A percentile compares a stretch with the other conserved stretches of the same genome.
These are phyloP conservation scores for Turnix velox DNA, from an alignment of 2,113 vertebrate species.

Conservation along the genomic window DNA sequence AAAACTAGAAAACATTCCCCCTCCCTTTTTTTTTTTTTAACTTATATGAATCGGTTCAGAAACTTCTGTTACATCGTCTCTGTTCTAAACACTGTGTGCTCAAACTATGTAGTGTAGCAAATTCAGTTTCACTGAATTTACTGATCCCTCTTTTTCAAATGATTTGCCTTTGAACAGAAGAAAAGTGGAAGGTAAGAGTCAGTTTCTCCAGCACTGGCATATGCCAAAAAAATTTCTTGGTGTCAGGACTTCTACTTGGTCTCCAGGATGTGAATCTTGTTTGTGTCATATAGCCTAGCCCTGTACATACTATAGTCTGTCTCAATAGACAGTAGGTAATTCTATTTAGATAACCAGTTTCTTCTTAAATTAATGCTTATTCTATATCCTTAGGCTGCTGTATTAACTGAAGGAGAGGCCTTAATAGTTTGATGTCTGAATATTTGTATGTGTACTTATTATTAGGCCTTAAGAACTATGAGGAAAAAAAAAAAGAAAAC, in stretches of 20 bases:
- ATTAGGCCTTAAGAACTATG: neutral
- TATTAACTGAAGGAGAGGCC: neutral
- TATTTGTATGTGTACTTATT: neutral
- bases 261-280: neutral
- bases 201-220: accelerated
- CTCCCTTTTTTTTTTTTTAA: neutral
- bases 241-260: neutral
- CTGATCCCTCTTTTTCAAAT: neutral
- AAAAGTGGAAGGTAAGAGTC: neutral
- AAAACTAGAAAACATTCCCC: too few species aligned
- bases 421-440: neutral
- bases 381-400: neutral
- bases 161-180: neutral
- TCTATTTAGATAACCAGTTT: neutral
- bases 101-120: neutral
- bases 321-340: neutral
- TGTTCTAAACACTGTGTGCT: neutral
- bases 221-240: neutral
- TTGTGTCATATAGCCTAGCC: neutral
- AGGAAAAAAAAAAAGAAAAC: neutral
- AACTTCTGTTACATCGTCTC: neutral
- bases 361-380: neutral
- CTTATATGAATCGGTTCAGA: neutral
- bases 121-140: neutral
- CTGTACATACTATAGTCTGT: neutral